Evolutionary conservation across 2,888 invertebrate species (phyloP), one percentile per base, ranked within the genome.

Genomic region (Oasisia sp.): DNA sequence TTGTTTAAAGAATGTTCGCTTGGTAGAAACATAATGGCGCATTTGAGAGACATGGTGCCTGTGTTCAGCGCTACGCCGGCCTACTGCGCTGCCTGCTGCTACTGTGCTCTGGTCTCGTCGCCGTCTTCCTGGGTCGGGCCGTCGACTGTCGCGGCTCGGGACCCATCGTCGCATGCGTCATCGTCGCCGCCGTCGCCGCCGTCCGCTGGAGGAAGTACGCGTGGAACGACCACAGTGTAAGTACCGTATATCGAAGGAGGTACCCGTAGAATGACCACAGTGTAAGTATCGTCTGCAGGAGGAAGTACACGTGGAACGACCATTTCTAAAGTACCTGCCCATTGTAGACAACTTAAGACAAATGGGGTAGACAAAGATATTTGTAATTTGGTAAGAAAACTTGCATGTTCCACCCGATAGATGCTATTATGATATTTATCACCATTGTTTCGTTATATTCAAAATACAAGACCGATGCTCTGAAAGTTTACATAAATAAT

Each of bases 141-240:
- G 27, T 74, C 74, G 74, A 74, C 74, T 74, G 74, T 27, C 74
- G 74, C 27, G 27, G 74, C 74, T n/a, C 74, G n/a, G 74, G 74
- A 0, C 74, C 74, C 1, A 74, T 2, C 19, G 74, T 74, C 74
- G 74, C 74, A 19, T 74, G 74, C n/a, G 74, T 74, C 74, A 27
- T 74, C 74, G 74, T 74, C 74, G 74, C 74, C 27, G 27, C 74
- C 5, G 74, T 74, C 74, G 74, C 74, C 74, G 74, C 74, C 74
- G 74, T 74, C 27, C 74, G 74, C 74, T 74, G 74, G 74, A 74
- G 74, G 74, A 74, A 74, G 74, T 74, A 74, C 74, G 19, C 74
- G 74, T 74, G 74, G 74, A 74, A 74, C 74, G 74, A 74, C 74
- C 74, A 74, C 74, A 74, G 74, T 19, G 74, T 74, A 74, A 74